Percentiles rank a stretch among this genome's conserved stretches.
Conservation (phyloP, 2,888 invertebrate species). For the Volucella inanis region DNA sequence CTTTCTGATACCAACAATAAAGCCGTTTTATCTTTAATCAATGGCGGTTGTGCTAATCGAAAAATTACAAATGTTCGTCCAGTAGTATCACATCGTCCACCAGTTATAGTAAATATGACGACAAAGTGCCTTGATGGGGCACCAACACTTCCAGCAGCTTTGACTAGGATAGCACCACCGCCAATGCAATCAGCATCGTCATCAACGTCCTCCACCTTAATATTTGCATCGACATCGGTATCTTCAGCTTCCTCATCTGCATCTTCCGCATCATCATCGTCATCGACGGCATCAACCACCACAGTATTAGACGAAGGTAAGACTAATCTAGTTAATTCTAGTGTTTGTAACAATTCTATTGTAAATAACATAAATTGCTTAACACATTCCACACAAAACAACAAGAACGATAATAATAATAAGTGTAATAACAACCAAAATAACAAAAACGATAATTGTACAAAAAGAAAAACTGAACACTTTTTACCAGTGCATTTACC, state of each 20-base stretch:
- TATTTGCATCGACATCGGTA: constrained; percentile 73
- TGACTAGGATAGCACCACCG: constrained; percentile 62
- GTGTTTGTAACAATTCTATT: constrained; percentile 59
- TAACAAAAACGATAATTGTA: constrained; percentile 57
- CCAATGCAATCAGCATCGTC: constrained; percentile 81
- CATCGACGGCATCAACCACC: constrained; percentile 75
- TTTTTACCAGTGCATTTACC: constrained; percentile 62
- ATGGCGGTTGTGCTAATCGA: constrained; percentile 79
- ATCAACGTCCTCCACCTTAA: constrained; percentile 80
- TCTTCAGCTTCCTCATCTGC: constrained; percentile 70
- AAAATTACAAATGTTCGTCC: constrained; percentile 82
- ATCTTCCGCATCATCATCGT: constrained; percentile 72
- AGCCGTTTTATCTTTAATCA: constrained; percentile 73
- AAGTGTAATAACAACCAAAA: constrained; percentile 36
- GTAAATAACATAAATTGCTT: constrained; percentile 73
- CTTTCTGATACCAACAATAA: constrained; percentile 62
- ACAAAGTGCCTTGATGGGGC: constrained; percentile 72
- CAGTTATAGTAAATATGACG: constrained; percentile 73
- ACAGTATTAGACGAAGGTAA: constrained; percentile 75
- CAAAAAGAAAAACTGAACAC: constrained; percentile 60
- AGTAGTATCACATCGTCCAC: constrained; percentile 78
- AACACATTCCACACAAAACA: constrained; percentile 75
- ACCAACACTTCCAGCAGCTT: constrained; percentile 59
- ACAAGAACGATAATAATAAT: constrained; percentile 60
- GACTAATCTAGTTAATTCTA: constrained; percentile 55